Evolutionary conservation across 2,797 vertebrate species (phyloP).

Genomic region (Sebastolobus altivelis): DNA sequence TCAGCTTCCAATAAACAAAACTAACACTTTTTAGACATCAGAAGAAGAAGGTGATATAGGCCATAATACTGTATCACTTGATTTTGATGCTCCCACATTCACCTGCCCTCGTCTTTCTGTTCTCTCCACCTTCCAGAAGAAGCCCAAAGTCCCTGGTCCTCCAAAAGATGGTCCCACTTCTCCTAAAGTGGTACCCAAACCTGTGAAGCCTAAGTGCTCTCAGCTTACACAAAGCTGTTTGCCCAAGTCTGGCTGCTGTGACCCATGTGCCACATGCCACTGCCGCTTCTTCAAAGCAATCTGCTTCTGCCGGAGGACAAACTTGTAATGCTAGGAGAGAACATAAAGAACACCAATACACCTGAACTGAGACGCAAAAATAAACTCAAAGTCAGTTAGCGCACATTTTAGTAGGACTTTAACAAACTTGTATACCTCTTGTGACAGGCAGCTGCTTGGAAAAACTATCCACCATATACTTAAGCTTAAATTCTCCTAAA

Average conservation of each 20-base stretch:
- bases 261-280: slow-evolving; percentile 86
- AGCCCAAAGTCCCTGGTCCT: slow-evolving; percentile 12
- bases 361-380: neutral
- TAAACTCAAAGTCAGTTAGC: slow-evolving; percentile 1
- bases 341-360: neutral
- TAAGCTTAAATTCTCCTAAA: neutral
- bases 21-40: neutral
- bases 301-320: slow-evolving; percentile 87
- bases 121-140: slow-evolving; percentile 51
- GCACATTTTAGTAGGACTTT: slow-evolving; percentile 2
- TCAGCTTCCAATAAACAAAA: neutral
- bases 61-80: neutral
- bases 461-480: neutral
- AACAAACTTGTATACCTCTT: slow-evolving; percentile 24
- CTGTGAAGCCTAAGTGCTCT: slow-evolving; percentile 76
- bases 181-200: neutral
- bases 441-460: slow-evolving; percentile 27
- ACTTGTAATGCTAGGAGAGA: slow-evolving; percentile 49
- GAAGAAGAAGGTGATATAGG: neutral
- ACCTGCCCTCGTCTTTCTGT: neutral
- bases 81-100: neutral
- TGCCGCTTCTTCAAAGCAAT: slow-evolving; percentile 91
- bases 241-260: slow-evolving; percentile 88
- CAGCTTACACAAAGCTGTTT: slow-evolving; percentile 87
- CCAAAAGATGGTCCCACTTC: neutral